Base-by-base conservation (phyloP, 2,113 vertebrate species). In the Eptatretus burgeri region DNA sequence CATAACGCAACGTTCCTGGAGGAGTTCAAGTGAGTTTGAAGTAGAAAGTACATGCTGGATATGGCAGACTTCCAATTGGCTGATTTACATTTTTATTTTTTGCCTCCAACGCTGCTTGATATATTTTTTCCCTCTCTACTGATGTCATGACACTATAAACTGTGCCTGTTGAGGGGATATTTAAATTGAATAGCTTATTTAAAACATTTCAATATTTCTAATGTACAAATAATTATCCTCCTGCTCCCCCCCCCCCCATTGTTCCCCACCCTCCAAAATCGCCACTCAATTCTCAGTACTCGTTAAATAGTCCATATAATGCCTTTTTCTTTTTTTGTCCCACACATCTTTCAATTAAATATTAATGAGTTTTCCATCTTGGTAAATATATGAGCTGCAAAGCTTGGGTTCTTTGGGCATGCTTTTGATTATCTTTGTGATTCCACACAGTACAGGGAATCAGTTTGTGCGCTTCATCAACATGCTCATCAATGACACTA, bases 391-490 rank as follows among this genome's bases (percentile, higher is more conserved):
- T 41, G 27, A 41, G 27, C 27, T 4, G 27, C 27, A 41, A 41
- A 41, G 27, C 27, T 41, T 41, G 27, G 27, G 27, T 7, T 41
- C 27, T 4, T 2, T 41, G 27, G 27, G 27, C 2, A 41, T 41
- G 27, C 27, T 41, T 41, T 41, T 41, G 27, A 41, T 41, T 41
- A 41, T 41, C 27, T 41, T n/a, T 41, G 7, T 41, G 27, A 41
- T 20, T 2, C 16, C 63, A 16, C 14, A 49, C 69, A 98, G 89
- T 72, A 87, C 88, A 56, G 91, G 91, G 69, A 98, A 94, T 76
- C 91, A 98, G 78, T 98, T 98, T 74, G 91, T 98, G 66, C 91
- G 91, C 72, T 98, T 95, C 68, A 98, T 98, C 76, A 98, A 98
- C 75, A 98, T 98, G 91, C 75, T 98, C 74, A 98, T 98, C 70